Percentiles rank a stretch among this genome's conserved stretches.
Conservation (phyloP, 1,140 invertebrate species). For the Mactra quadrangularis region DNA sequence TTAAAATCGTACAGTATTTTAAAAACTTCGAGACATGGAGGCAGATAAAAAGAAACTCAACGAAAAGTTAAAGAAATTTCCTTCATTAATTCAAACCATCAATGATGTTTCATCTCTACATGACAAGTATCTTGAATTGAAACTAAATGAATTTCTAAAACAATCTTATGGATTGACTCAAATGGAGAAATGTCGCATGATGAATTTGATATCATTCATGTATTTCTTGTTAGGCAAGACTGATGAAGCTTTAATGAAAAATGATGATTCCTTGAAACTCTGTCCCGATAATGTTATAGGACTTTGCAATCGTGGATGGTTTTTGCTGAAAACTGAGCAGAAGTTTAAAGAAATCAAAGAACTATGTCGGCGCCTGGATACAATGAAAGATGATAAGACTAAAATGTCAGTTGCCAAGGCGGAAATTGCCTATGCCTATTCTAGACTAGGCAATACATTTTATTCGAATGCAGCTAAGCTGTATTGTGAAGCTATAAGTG, state of each 20-base stretch:
- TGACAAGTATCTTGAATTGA: no score
- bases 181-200: constrained; percentile 10
- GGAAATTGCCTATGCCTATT: constrained; percentile 16
- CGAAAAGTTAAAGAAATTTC: no score
- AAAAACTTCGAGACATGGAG: no score
- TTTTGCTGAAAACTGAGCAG: constrained; percentile 12
- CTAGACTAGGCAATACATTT: constrained; percentile 3
- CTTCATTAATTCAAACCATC: no score
- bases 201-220: constrained; percentile 28
- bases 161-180: no score
- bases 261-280: neutral
- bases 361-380: neutral
- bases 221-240: neutral
- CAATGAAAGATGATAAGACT: no score
- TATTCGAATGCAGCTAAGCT: neutral
- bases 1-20: no score
- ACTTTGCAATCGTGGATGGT: constrained; percentile 6
- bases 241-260: neutral
- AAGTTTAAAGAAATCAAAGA: neutral
- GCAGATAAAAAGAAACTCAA: no score
- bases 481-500: neutral
- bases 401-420: no score
- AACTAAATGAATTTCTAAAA: no score
- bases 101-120: no score
- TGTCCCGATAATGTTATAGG: neutral